Base-by-base conservation (phyloP, 2,113 vertebrate species). In the Coregonus clupeaformis region DNA sequence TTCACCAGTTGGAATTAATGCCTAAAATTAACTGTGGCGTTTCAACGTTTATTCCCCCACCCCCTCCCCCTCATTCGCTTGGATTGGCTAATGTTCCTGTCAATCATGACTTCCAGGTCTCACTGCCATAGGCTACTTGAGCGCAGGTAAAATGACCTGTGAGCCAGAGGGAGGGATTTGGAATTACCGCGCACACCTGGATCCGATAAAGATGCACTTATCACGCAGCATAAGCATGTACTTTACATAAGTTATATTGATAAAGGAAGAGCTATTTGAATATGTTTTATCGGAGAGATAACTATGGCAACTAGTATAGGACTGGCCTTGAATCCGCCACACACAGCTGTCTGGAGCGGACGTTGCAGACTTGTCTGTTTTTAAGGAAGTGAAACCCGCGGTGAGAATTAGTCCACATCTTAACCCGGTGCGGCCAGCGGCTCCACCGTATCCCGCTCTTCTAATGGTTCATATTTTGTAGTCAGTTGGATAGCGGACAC, bases 331-430 rank as follows among this genome's bases (percentile, higher is more conserved):
- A 91, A 89, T 77, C 85, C 90, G 80, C 89, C 92, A 25, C 88
- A 87, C 20, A 80, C 92, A 5, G 87, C 93, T 96, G 94, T 91
- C 94, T 18, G 72, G 64, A 11, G 91, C 90, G 72, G 94, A 95
- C 25, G 83, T 90, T 0, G 71, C 68, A 0, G 96, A 97, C 70
- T 12, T 85, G 65, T 90, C 93, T 0, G 96, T 97, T 84, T 97
- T 97, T 29, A 95, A 96, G 87, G 95, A 97, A 92, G 93, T 95
- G 87, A 97, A 97, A 82, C 88, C 92, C 59, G 85, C 79, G 25
- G 76, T 91, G 72, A 93, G 94, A 79, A 67, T 88, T 71, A 42
- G 36, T 9, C 7, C 1, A 47, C 86, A 79, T 84, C 87, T 12
- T 79, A 0, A 36, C 25, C 30, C 25, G n/a, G 1, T 94, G 86